Conservation (phyloP, 2,113 vertebrate species). For the Noturus placidus region DNA sequence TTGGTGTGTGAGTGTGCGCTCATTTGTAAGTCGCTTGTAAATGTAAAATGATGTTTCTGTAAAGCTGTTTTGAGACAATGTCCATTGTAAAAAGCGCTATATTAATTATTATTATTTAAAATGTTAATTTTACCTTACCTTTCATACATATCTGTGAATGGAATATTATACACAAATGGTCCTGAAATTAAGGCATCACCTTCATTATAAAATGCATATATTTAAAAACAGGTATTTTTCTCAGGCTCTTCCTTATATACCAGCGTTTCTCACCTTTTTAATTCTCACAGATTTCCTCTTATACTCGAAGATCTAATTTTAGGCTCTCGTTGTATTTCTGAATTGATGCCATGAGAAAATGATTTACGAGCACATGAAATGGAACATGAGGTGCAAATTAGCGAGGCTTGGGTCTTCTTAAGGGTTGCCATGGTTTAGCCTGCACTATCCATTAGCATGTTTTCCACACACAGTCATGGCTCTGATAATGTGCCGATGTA, state of each 20-base stretch:
- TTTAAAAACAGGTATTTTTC: background rate
- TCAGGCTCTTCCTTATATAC: background rate
- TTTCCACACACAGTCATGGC: conserved; percentile 54
- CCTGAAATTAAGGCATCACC: background rate
- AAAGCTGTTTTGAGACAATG: too few relatives aligned
- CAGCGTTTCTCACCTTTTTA: background rate
- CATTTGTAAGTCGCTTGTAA: too few relatives aligned
- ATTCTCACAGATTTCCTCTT: conserved; percentile 13
- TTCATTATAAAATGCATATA: background rate
- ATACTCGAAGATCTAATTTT: conserved; percentile 7
- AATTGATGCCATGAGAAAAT: conserved; percentile 39
- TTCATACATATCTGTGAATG: background rate
- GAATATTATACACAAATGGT: background rate
- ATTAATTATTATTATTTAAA: too few relatives aligned
- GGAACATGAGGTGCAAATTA: conserved; percentile 48
- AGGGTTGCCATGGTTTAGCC: conserved; percentile 53
- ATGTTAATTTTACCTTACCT: background rate
- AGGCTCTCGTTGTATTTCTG: conserved; percentile 15
- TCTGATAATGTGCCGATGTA: conserved; percentile 59
- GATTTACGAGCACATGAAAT: conserved; percentile 42
- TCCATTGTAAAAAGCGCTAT: too few relatives aligned
- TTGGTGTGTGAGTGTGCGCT: too few relatives aligned
- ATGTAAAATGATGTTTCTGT: too few relatives aligned
- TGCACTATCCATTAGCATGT: conserved; percentile 59
- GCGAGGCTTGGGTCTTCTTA: conserved; percentile 49